Percentiles rank a stretch among this genome's conserved stretches.
Evolutionary conservation across 2,113 vertebrate genomes (phyloP).

Genomic region (Antigone vipio): DNA sequence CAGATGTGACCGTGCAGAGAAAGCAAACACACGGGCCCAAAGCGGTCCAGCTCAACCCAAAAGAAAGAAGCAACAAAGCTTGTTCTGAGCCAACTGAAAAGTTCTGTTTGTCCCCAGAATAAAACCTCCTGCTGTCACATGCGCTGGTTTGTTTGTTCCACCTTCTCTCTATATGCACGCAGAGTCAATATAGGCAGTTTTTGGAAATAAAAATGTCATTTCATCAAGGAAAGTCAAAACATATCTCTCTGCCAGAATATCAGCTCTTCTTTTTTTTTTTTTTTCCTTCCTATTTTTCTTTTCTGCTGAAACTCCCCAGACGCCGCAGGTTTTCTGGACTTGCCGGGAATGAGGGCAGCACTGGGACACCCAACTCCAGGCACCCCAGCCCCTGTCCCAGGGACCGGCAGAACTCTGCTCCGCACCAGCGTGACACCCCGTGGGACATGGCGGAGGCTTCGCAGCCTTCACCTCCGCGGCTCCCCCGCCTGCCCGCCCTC

Average conservation of each 20-base stretch:
- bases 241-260: conserved; percentile 9
- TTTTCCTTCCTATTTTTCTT: neutral
- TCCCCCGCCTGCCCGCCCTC: neutral
- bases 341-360: neutral
- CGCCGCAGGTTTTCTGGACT: neutral
- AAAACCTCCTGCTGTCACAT: conserved; percentile 39
- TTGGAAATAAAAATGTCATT: conserved; percentile 54
- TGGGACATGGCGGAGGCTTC: fast-evolving
- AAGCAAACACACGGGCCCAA: neutral
- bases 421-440: fast-evolving
- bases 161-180: neutral
- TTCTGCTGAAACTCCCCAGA: neutral
- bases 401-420: too few relatives aligned
- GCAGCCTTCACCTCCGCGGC: neutral
- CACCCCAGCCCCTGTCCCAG: neutral
- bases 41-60: neutral
- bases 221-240: conserved; percentile 46
- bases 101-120: conserved; percentile 31
- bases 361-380: neutral
- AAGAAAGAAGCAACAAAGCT: neutral
- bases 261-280: neutral
- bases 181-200: conserved; percentile 3
- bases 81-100: neutral
- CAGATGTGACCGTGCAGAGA: neutral
- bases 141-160: conserved; percentile 25